These are phyloP conservation scores for Anas bernieri DNA, from an alignment of 2,797 vertebrate species.

Conservation along the genomic window DNA sequence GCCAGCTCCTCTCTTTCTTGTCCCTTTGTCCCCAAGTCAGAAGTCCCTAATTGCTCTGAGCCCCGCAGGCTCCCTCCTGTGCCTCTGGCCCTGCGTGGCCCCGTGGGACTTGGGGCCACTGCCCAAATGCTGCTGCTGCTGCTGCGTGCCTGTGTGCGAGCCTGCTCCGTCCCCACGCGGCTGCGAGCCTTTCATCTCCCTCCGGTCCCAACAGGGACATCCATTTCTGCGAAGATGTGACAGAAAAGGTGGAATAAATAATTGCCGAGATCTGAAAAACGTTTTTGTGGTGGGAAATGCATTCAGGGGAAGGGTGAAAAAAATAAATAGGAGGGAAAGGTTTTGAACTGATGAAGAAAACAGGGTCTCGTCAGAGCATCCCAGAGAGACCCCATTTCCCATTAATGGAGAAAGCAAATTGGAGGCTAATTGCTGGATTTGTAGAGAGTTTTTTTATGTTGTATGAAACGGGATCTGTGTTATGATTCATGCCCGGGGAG, in stretches of 20 bases:
- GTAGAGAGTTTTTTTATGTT: not conserved
- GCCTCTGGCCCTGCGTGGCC: not conserved
- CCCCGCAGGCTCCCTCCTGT: not conserved
- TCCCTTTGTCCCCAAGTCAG: not conserved
- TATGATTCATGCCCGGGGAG: not conserved
- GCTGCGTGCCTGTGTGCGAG: too few relatives aligned
- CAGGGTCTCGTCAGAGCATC: not conserved
- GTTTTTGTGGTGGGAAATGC: not conserved
- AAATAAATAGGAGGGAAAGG: constrained; percentile 18
- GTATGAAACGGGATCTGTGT: constrained; percentile 36
- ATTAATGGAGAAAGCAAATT: constrained; percentile 64
- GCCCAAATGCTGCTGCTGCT: not conserved
- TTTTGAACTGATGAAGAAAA: constrained; percentile 56
- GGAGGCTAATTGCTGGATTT: constrained; percentile 66
- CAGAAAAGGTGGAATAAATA: constrained; percentile 51
- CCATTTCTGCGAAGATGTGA: constrained; percentile 2
- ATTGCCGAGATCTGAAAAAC: constrained; percentile 7
- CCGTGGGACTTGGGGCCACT: not conserved
- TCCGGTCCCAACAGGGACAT: not conserved
- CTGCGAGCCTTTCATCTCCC: not conserved
- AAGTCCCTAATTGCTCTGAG: constrained; percentile 30
- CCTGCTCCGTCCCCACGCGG: not conserved
- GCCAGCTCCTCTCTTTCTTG: not conserved
- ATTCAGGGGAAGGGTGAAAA: not conserved
- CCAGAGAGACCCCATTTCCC: constrained; percentile 11